A percentile compares a stretch with the other conserved stretches of the same genome.
Conservation (phyloP, 2,888 invertebrate genomes). For the Pammene fasciana region DNA sequence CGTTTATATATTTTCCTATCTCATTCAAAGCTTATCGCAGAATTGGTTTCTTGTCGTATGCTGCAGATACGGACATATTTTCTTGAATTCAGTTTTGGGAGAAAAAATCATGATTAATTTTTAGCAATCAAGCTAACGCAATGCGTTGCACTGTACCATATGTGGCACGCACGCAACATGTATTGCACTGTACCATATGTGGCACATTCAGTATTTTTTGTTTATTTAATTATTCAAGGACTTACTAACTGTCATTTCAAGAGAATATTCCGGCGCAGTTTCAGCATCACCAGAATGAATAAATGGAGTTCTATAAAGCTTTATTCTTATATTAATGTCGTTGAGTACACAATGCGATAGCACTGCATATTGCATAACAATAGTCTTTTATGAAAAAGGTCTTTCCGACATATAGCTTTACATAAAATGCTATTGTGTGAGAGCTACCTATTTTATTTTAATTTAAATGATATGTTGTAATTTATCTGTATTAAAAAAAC, state of each 20-base stretch:
- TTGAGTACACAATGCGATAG: slow-evolving; percentile 18
- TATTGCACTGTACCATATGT: too few relatives aligned
- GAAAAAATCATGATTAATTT: neutral
- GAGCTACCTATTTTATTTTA: too few relatives aligned
- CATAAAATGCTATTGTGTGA: too few relatives aligned
- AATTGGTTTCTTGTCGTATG: slow-evolving; percentile 15
- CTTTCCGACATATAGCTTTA: too few relatives aligned
- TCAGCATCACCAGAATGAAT: neutral
- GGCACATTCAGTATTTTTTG: too few relatives aligned
- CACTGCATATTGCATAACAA: too few relatives aligned
- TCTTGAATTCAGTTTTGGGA: neutral
- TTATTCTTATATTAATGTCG: slow-evolving; percentile 34
- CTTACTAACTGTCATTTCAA: neutral
- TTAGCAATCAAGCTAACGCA: neutral
- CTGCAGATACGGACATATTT: neutral
- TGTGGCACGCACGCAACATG: too few relatives aligned
- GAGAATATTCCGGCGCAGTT: neutral
- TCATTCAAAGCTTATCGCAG: slow-evolving; percentile 9
- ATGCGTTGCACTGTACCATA: neutral
- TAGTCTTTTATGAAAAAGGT: neutral
- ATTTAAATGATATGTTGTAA: too few relatives aligned
- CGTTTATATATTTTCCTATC: neutral
- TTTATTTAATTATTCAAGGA: too few relatives aligned
- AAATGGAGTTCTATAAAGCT: slow-evolving; percentile 24
- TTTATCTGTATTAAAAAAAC: too few relatives aligned